These are phyloP conservation scores for Ectropis grisescens DNA, from an alignment of 1,140 invertebrate genomes.

Conservation along the genomic window DNA sequence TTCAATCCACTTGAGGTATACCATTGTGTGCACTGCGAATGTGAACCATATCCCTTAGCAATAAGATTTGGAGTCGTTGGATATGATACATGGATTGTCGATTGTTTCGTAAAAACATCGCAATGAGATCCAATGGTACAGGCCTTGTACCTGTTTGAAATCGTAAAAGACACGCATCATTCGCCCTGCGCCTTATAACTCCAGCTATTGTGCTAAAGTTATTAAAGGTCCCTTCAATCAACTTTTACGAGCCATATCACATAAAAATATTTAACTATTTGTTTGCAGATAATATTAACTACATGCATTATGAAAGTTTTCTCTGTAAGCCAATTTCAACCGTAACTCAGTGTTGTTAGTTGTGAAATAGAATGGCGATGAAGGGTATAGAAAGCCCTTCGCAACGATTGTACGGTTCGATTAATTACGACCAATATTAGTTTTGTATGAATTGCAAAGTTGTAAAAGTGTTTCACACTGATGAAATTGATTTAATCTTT, in stretches of 20 bases:
- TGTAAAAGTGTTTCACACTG: constrained; percentile 5
- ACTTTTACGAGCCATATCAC: constrained; percentile 57
- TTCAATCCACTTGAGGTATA: too few relatives aligned
- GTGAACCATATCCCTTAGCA: too few relatives aligned
- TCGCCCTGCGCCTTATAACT: constrained; percentile 33
- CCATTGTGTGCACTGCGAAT: too few relatives aligned
- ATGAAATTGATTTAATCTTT: too few relatives aligned
- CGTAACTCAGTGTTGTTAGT: background rate
- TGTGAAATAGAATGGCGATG: background rate
- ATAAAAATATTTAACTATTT: constrained; percentile 67
- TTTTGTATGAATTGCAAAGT: constrained; percentile 16
- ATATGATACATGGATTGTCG: too few relatives aligned
- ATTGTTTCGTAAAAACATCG: too few relatives aligned
- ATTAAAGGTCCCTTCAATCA: constrained; percentile 59
- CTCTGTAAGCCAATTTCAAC: constrained; percentile 8
- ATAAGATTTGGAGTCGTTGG: too few relatives aligned
- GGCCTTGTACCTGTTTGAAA: too few relatives aligned
- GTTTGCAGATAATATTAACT: constrained; percentile 63
- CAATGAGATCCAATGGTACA: too few relatives aligned
- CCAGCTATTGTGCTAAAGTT: constrained; percentile 29
- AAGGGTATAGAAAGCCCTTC: background rate
- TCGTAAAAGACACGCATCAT: constrained; percentile 35
- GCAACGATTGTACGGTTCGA: constrained; percentile 24
- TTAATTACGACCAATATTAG: constrained; percentile 42
- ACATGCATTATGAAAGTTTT: constrained; percentile 35